phyloP scores from a whole-genome alignment of 2,113 vertebrate genomes.

The Donacobius atricapilla region DNA sequence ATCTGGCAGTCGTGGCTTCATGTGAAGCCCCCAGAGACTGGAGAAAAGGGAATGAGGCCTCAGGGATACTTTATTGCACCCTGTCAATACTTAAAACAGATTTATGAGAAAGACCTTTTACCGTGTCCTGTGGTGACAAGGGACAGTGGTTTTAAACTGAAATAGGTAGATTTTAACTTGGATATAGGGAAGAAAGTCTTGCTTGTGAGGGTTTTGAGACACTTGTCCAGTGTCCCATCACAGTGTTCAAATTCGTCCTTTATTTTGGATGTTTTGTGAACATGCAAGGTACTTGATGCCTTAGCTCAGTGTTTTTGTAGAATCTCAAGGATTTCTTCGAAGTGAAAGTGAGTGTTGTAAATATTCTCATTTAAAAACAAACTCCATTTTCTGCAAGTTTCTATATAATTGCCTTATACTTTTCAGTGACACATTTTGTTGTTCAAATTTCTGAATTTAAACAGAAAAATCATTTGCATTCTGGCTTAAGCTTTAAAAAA shows the following conservation, averaged over 20 bases:
- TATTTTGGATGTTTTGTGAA: not conserved
- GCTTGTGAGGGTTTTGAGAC: not conserved
- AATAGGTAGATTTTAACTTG: too few relatives aligned
- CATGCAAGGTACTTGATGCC: not conserved
- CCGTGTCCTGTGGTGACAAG: not conserved
- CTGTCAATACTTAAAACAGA: not conserved
- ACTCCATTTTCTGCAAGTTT: not conserved
- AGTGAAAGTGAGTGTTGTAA: not conserved
- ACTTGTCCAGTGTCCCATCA: not conserved
- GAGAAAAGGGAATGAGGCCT: not conserved
- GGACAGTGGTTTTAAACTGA: not conserved
- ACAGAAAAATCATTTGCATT: not conserved
- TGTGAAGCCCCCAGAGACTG: not conserved
- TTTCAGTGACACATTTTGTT: not conserved
- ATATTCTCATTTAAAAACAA: not conserved
- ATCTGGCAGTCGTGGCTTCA: accelerated
- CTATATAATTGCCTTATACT: not conserved
- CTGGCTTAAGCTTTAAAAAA: not conserved
- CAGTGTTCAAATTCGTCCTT: not conserved
- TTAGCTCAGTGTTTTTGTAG: not conserved
- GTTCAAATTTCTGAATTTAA: not conserved
- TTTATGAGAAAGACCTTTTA: not conserved
- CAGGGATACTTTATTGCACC: not conserved
- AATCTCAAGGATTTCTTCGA: not conserved
- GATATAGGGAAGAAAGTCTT: not conserved